Evolutionary conservation across 2,888 invertebrate genomes (phyloP).

Genomic region (Phalera bucephala): DNA sequence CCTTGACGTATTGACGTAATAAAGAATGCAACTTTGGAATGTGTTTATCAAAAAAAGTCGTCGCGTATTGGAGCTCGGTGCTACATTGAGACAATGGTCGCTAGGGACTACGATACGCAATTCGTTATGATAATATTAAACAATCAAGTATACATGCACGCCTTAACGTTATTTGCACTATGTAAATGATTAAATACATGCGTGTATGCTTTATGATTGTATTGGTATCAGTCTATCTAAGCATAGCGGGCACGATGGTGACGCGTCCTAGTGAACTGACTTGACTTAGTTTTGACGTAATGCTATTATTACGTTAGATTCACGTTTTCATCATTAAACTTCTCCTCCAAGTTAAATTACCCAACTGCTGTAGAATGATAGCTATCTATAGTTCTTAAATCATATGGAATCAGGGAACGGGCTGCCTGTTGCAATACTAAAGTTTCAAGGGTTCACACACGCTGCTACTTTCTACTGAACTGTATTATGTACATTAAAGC

Average conservation of each 20-base stretch:
- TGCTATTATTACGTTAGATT: no score
- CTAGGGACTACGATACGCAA: conserved; percentile 20
- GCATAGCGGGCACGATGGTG: no score
- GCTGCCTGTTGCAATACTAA: neutral
- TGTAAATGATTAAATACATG: no score
- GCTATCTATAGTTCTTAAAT: no score
- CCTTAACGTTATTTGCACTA: neutral
- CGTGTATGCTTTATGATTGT: no score
- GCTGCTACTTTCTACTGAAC: conserved; percentile 1
- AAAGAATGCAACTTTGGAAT: conserved; percentile 43
- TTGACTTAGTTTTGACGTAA: no score
- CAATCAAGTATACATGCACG: conserved; percentile 15
- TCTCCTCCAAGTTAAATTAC: no score
- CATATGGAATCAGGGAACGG: no score
- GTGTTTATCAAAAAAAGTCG: conserved; percentile 52
- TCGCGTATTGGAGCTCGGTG: conserved; percentile 10
- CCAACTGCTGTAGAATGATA: no score
- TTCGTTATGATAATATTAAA: conserved; percentile 43
- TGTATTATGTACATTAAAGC: neutral
- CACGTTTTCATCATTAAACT: no score
- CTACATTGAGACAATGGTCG: conserved; percentile 40
- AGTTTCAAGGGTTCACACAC: neutral
- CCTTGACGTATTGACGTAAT: conserved; percentile 46
- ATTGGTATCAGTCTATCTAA: no score
- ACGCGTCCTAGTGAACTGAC: no score